phyloP scores from a whole-genome alignment of 2,888 invertebrate genomes.

The Polydrusus cervinus region DNA sequence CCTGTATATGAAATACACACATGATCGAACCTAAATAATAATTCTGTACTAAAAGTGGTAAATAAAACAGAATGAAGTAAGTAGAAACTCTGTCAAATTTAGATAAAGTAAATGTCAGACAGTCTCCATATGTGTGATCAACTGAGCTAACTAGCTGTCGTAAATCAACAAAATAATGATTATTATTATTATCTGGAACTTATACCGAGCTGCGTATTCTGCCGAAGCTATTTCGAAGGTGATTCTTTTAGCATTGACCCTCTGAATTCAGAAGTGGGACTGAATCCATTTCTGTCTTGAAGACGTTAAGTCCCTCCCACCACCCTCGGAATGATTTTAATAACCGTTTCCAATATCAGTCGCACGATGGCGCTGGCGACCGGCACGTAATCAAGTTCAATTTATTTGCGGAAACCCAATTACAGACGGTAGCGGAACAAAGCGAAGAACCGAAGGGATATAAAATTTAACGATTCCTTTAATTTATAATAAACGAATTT shows the following conservation, averaged over 20 bases:
- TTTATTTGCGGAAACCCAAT: slow-evolving; percentile 32
- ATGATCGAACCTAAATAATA: no score
- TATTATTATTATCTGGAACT: no score
- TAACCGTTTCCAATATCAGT: slow-evolving; percentile 30
- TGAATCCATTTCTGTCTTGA: slow-evolving; percentile 16
- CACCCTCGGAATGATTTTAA: slow-evolving; percentile 27
- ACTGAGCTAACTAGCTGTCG: no score
- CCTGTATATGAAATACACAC: no score
- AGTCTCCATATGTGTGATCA: no score
- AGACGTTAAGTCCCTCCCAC: slow-evolving; percentile 18
- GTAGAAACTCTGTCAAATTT: no score
- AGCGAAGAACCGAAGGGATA: slow-evolving; percentile 26
- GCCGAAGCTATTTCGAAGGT: no score
- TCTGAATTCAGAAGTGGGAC: neutral
- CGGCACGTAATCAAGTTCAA: slow-evolving; percentile 29
- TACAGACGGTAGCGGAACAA: slow-evolving; percentile 27
- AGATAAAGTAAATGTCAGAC: neutral
- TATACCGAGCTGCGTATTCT: no score
- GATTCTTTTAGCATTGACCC: no score
- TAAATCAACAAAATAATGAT: no score
- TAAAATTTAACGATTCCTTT: slow-evolving; percentile 31
- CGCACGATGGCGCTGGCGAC: slow-evolving; percentile 23
- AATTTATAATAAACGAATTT: slow-evolving; percentile 28
- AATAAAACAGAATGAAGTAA: no score
- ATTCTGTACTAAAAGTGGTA: no score